These are phyloP conservation scores for Atrina japonica DNA, from an alignment of 2,888 invertebrate species.

Conservation along the genomic window DNA sequence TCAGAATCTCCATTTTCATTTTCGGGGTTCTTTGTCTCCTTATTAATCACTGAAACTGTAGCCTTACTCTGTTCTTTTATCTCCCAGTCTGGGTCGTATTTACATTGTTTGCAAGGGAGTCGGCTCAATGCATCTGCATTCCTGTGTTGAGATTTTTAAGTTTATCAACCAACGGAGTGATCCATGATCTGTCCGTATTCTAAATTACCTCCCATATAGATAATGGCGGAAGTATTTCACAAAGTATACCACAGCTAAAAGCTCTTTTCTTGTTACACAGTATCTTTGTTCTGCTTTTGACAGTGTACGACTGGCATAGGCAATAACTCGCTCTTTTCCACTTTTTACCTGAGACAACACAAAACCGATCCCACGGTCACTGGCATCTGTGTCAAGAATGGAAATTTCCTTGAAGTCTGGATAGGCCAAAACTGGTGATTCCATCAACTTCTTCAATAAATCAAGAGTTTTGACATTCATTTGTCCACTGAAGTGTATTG, in stretches of 20 bases:
- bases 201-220: too few relatives aligned
- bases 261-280: slow-evolving; percentile 49
- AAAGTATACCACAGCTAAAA: too few relatives aligned
- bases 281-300: slow-evolving; percentile 37
- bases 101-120: slow-evolving; percentile 15
- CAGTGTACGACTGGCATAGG: slow-evolving; percentile 41
- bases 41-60: too few relatives aligned
- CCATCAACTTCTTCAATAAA: slow-evolving; percentile 18
- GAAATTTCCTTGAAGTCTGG: too few relatives aligned
- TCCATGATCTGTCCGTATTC: slow-evolving; percentile 52
- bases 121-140: slow-evolving; percentile 42
- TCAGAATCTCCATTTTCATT: too few relatives aligned
- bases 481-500: slow-evolving; percentile 25
- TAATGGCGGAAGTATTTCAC: slow-evolving; percentile 55
- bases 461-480: slow-evolving; percentile 25
- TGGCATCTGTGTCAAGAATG: slow-evolving; percentile 58
- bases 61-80: too few relatives aligned
- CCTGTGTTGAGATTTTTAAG: slow-evolving; percentile 43
- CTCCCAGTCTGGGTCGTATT: too few relatives aligned
- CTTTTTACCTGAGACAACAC: slow-evolving; percentile 47
- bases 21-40: too few relatives aligned
- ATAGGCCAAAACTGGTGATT: slow-evolving; percentile 35
- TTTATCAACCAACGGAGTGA: slow-evolving; percentile 48
- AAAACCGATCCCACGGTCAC: slow-evolving; percentile 49
- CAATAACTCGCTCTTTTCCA: slow-evolving; percentile 50